Percentiles rank a stretch among this genome's conserved stretches.
phyloP scores from a whole-genome alignment of 2,113 vertebrate species.

The Hydropotes inermis region DNA sequence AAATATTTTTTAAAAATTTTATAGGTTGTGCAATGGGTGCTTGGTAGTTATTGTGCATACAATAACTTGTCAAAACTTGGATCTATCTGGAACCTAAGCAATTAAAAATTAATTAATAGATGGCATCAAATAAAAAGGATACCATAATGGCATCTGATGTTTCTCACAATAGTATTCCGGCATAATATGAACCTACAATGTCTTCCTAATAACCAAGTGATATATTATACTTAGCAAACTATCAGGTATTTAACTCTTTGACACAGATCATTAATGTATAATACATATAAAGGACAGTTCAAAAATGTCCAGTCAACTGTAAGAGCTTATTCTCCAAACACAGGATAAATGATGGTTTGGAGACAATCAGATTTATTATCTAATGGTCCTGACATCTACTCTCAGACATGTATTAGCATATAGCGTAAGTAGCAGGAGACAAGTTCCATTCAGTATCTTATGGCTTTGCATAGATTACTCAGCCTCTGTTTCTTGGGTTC shows the following conservation, averaged over 20 bases:
- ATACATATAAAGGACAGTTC: not conserved
- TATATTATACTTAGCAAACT: not conserved
- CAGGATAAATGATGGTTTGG: not conserved
- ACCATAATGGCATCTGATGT: not conserved
- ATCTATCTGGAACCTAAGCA: conserved; percentile 11
- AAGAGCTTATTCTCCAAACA: not conserved
- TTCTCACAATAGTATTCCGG: not conserved
- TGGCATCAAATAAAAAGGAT: not conserved
- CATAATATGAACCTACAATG: not conserved
- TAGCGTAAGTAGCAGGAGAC: not conserved
- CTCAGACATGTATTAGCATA: not conserved
- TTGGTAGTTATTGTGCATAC: not conserved
- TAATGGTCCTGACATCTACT: not conserved
- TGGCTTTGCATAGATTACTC: not conserved
- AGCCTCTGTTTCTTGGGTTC: not conserved
- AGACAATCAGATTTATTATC: not conserved
- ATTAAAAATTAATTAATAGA: conserved; percentile 2
- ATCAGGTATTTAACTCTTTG: not conserved
- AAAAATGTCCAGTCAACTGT: not conserved
- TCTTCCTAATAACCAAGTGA: not conserved
- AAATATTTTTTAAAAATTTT: not conserved
- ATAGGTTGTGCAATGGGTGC: not conserved
- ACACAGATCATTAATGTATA: not conserved
- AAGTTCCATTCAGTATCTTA: not conserved
- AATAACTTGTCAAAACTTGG: not conserved